Evolutionary conservation across 2,113 vertebrate genomes (phyloP).

Genomic region (Phaethornis superciliosus): DNA sequence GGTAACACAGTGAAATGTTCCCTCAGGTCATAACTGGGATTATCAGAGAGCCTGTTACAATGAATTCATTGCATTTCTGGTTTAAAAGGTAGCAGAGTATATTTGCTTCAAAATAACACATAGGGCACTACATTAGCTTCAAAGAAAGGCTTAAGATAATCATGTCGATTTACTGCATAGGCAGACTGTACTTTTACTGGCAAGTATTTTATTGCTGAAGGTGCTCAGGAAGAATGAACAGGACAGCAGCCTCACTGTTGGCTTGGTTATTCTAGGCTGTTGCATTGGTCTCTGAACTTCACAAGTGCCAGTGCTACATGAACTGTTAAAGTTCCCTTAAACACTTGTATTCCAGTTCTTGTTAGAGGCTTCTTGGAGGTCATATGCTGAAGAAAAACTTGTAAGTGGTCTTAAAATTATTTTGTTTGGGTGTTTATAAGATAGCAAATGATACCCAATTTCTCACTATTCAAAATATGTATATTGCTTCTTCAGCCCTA

Average conservation of each 20-base stretch:
- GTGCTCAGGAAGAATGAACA: neutral
- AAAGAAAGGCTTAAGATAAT: neutral
- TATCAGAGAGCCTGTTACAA: neutral
- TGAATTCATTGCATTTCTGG: neutral
- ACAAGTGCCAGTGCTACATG: neutral
- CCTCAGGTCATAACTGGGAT: neutral
- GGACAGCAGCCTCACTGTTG: neutral
- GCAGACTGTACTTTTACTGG: neutral
- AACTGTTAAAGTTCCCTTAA: neutral
- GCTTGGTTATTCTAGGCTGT: neutral
- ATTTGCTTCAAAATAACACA: neutral
- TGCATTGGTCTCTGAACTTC: neutral
- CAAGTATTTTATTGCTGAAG: neutral
- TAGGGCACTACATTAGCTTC: neutral
- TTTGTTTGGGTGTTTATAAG: neutral
- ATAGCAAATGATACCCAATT: neutral
- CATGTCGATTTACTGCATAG: neutral
- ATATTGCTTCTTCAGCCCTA: neutral
- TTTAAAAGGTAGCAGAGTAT: neutral
- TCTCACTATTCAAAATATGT: neutral
- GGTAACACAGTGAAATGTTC: neutral
- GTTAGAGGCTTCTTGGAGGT: neutral
- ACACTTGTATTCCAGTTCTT: neutral
- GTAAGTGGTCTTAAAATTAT: neutral
- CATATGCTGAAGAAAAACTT: neutral